Conservation (phyloP, 2,797 vertebrate genomes). For the Lagocephalus sceleratus region DNA sequence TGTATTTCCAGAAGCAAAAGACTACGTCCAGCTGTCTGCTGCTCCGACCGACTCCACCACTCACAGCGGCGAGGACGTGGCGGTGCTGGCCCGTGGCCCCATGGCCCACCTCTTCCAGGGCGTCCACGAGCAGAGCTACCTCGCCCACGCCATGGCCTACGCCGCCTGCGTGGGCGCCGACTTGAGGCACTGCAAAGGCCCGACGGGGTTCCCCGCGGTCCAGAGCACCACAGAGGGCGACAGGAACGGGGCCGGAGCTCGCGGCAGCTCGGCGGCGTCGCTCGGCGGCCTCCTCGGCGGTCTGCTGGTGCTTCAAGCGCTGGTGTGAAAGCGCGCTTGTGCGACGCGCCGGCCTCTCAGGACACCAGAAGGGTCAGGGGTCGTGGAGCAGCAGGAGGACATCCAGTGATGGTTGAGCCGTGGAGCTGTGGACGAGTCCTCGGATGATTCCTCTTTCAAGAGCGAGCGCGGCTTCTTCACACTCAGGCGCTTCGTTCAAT, state of each 20-base stretch:
- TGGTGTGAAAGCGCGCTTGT: constrained; percentile 21
- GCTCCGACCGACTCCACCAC: constrained; percentile 67
- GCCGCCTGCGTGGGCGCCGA: constrained; percentile 74
- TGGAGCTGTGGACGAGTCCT: no score
- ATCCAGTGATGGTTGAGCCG: constrained; percentile 2
- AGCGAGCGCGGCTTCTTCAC: background rate
- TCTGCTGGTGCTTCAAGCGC: constrained; percentile 30
- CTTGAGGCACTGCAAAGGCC: constrained; percentile 67
- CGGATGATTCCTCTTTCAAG: no score
- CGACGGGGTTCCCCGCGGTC: background rate
- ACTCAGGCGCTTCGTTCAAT: no score
- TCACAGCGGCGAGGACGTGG: constrained; percentile 81
- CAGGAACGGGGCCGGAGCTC: background rate
- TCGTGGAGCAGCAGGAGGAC: background rate
- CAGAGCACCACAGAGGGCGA: background rate
- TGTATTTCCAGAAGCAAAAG: constrained; percentile 52
- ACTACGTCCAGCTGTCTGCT: constrained; percentile 72
- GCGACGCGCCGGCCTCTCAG: background rate
- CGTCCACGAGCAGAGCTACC: constrained; percentile 79
- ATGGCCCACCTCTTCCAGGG: constrained; percentile 83
- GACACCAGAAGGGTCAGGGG: constrained; percentile 7
- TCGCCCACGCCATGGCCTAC: constrained; percentile 78
- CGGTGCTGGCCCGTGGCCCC: constrained; percentile 74
- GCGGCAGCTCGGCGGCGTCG: background rate
- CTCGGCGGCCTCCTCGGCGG: constrained; percentile 35